Evolutionary conservation across 2,888 invertebrate genomes (phyloP).

Genomic region (Agrotis exclamationis): DNA sequence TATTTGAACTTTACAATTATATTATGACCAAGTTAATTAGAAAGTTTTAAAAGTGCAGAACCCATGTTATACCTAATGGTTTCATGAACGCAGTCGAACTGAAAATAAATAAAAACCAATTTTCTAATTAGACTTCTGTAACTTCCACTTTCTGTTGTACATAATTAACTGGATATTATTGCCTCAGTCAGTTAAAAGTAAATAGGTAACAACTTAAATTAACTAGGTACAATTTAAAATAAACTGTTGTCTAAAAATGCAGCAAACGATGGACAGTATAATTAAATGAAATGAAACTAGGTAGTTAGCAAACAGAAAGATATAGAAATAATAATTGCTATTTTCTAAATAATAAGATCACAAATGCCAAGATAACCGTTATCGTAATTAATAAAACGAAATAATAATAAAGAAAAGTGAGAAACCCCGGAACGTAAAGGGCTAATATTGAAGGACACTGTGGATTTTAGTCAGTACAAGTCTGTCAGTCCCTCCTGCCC

Average conservation of each 20-base stretch:
- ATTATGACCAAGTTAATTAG: too few relatives aligned
- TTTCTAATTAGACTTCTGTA: background rate
- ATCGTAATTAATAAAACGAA: too few relatives aligned
- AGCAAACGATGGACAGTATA: background rate
- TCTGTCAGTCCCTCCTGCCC: too few relatives aligned
- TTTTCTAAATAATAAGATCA: too few relatives aligned
- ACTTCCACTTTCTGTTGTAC: background rate
- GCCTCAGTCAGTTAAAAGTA: slow-evolving; percentile 1
- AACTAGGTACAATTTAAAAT: background rate
- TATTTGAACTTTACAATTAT: too few relatives aligned
- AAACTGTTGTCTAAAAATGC: background rate
- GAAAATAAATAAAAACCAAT: background rate
- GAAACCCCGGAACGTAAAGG: too few relatives aligned
- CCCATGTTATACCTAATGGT: background rate
- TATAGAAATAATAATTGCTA: too few relatives aligned
- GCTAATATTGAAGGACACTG: too few relatives aligned
- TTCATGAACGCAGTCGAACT: background rate
- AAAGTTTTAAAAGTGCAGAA: background rate
- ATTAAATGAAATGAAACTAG: slow-evolving; percentile 4
- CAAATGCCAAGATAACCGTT: too few relatives aligned
- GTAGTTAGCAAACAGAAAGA: too few relatives aligned
- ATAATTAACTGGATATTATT: background rate
- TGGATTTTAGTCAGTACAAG: too few relatives aligned
- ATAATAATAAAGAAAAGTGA: too few relatives aligned
- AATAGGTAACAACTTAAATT: background rate